Evolutionary conservation across 2,113 vertebrate species (phyloP).

Genomic region (Pampusana beccarii): DNA sequence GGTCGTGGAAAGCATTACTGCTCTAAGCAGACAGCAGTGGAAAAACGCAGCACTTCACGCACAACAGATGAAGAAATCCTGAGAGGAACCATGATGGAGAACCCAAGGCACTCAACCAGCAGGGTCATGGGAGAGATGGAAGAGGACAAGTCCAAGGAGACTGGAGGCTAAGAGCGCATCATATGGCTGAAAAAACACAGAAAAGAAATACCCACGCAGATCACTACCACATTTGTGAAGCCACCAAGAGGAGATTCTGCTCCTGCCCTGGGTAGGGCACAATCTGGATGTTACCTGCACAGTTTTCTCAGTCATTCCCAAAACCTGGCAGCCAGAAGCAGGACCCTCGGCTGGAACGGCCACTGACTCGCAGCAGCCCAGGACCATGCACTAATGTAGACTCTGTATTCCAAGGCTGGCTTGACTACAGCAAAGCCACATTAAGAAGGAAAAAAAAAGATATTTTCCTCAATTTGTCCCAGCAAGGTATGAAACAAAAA

Average conservation of each 20-base stretch:
- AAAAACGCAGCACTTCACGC: rapidly evolving
- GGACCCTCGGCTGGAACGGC: not conserved
- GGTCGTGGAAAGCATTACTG: not conserved
- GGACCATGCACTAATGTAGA: rapidly evolving
- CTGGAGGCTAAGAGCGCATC: not conserved
- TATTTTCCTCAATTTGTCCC: constrained; percentile 40
- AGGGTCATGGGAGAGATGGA: not conserved
- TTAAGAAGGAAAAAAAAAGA: not conserved
- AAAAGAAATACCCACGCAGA: not conserved
- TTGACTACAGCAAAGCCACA: not conserved
- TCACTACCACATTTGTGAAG: not conserved
- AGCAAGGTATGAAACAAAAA: constrained; percentile 5
- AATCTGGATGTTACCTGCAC: not conserved
- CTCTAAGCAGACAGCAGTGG: not conserved
- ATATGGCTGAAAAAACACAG: rapidly evolving
- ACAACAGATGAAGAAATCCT: not conserved
- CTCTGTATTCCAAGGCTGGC: not conserved
- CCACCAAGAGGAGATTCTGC: not conserved
- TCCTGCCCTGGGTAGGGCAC: not conserved
- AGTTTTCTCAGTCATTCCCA: not conserved
- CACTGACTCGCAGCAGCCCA: rapidly evolving
- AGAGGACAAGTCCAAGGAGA: not conserved
- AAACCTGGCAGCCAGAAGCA: not conserved
- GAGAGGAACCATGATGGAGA: not conserved
- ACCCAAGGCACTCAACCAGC: not conserved